Evolutionary conservation across 1,140 invertebrate genomes (phyloP).

Genomic region (Trinorchestia longiramus): DNA sequence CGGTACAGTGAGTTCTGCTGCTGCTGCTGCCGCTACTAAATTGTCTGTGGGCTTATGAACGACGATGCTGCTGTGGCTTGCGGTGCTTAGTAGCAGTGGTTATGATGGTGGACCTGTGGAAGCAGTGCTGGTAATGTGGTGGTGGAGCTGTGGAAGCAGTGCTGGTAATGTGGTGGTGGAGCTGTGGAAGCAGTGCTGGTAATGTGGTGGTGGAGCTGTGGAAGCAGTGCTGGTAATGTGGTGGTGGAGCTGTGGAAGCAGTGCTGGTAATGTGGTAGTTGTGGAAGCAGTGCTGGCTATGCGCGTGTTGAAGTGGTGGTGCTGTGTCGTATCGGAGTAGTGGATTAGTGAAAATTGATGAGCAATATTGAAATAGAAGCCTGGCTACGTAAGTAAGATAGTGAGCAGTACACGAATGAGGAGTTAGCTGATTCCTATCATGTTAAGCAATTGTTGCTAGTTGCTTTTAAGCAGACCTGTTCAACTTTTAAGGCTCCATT

Average conservation of each 20-base stretch:
- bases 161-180: neutral
- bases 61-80: neutral
- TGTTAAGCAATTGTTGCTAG: neutral
- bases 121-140: neutral
- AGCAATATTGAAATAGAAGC: neutral
- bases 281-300: too few species aligned
- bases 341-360: neutral
- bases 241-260: neutral
- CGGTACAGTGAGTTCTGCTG: slow-evolving; percentile 10
- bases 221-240: too few species aligned
- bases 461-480: too few species aligned
- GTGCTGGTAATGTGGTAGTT: neutral
- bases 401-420: neutral
- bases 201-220: too few species aligned
- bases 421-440: neutral
- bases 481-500: too few species aligned
- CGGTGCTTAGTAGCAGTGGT: neutral
- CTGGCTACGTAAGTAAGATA: neutral
- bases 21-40: slow-evolving; percentile 11
- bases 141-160: too few species aligned
- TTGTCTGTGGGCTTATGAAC: slow-evolving; percentile 23
- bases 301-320: neutral
- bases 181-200: neutral
- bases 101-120: neutral
- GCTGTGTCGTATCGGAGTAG: neutral